A percentile compares a stretch with the other conserved stretches of the same genome.
Evolutionary conservation across 2,888 invertebrate genomes (phyloP).

Genomic region (Sinopyrophorus schimmeli): DNA sequence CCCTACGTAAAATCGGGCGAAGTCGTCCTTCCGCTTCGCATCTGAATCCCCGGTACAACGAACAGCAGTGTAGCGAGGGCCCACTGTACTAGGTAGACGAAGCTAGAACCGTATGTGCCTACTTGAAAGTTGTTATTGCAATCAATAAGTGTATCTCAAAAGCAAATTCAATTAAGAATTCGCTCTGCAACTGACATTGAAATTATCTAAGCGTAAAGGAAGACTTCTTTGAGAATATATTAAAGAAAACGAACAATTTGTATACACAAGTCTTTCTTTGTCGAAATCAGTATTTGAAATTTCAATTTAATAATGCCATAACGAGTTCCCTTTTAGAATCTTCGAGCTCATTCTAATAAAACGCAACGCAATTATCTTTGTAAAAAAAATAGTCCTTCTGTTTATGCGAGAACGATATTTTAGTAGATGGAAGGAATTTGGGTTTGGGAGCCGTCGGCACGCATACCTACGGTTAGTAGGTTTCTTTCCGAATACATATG

Average conservation of each 20-base stretch:
- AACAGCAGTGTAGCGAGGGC: too few relatives aligned
- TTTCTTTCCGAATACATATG: too few relatives aligned
- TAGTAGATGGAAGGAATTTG: too few relatives aligned
- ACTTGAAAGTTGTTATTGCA: too few relatives aligned
- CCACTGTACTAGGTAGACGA: too few relatives aligned
- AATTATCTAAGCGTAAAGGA: slow-evolving; percentile 25
- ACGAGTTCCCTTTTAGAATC: slow-evolving; percentile 7
- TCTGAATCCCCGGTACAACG: too few relatives aligned
- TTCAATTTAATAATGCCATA: slow-evolving; percentile 17
- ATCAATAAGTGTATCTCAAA: slow-evolving; percentile 15
- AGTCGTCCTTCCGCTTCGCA: too few relatives aligned
- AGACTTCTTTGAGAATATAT: slow-evolving; percentile 21
- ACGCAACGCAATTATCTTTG: not conserved
- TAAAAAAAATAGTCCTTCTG: slow-evolving; percentile 3
- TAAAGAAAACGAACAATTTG: slow-evolving; percentile 21
- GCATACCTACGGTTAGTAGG: too few relatives aligned
- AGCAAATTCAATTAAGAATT: slow-evolving; percentile 28
- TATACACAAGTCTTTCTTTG: slow-evolving; percentile 20
- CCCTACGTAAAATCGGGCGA: too few relatives aligned
- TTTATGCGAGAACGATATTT: too few relatives aligned
- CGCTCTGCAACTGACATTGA: slow-evolving; percentile 20
- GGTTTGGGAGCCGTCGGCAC: too few relatives aligned
- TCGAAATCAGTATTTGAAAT: slow-evolving; percentile 14
- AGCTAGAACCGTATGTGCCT: too few relatives aligned
- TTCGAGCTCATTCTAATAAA: slow-evolving; percentile 3